A percentile compares a stretch with the other conserved stretches of the same genome.
These are phyloP conservation scores for Camponotus floridanus DNA, from an alignment of 1,140 invertebrate species.

Conservation along the genomic window DNA sequence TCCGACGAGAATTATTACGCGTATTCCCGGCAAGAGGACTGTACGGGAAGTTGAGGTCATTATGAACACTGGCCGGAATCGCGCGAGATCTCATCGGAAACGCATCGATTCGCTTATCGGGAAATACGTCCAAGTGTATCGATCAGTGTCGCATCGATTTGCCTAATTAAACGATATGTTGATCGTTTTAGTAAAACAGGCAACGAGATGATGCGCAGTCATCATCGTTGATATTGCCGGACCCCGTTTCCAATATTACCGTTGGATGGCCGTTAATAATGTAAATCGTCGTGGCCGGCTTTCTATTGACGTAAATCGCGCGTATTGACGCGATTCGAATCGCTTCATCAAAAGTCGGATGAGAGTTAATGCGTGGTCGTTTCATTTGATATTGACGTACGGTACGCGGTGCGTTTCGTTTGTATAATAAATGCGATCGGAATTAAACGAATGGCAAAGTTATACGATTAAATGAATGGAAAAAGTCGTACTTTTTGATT, in stretches of 20 bases:
- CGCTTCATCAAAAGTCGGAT: conserved; percentile 29
- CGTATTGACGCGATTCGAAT: conserved; percentile 35
- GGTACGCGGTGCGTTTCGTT: neutral
- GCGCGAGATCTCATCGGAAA: conserved; percentile 12
- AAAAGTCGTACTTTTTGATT: neutral
- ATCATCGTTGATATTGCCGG: conserved; percentile 4
- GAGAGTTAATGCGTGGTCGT: conserved; percentile 17
- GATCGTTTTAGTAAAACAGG: conserved; percentile 55
- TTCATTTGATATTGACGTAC: conserved; percentile 11
- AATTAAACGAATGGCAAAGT: conserved; percentile 7
- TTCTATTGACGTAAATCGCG: conserved; percentile 39
- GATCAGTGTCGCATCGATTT: conserved; percentile 29
- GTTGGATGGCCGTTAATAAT: conserved; percentile 38
- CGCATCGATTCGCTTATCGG: neutral
- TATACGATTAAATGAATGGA: neutral
- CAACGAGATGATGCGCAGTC: conserved; percentile 24
- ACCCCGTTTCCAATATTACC: conserved; percentile 40
- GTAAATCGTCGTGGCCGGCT: conserved; percentile 40
- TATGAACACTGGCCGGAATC: neutral
- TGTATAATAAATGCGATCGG: neutral
- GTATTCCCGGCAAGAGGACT: conserved; percentile 1
- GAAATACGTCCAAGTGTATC: neutral
- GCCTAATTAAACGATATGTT: conserved; percentile 45
- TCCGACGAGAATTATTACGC: neutral
- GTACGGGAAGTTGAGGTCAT: neutral